Base-by-base conservation (phyloP, 2,888 invertebrate species). In the Melanostoma mellinum region DNA sequence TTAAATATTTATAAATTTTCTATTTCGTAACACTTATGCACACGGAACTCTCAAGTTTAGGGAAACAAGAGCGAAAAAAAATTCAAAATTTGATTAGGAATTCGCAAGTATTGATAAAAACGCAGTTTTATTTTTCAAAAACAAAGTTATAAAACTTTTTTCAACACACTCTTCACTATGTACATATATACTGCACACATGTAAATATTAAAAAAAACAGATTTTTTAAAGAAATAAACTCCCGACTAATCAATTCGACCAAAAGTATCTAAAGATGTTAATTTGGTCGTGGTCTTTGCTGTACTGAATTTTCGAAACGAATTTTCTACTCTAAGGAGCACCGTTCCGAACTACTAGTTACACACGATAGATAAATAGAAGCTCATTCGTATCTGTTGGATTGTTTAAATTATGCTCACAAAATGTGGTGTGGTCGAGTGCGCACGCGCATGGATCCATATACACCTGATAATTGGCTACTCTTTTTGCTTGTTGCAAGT, bases 211-310 rank as follows among this genome's bases (percentile, higher is more conserved):
- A 50, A 60, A 60, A 69, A 58, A 56, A 20, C 44, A 32, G 52
- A 46, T 44, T 56, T 48, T 68, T 79, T 71, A 20, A 20, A 20
- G 20, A 20, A 20, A 20, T 20, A 20, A 20, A 20, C 20, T 63
- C 36, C 72, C 53, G 69, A 30, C 32, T 46, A 8, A 4, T 3
- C 46, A 46, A 48, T 35, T n/a, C 38, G 56, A 72, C 53, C 73
- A 65, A 69, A 63, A 32, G 8, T 56, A 60, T 35, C 50, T 50
- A 44, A 65, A 78, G 81, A 86, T 86, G 86, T 86, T 78, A 85
- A 76, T 84, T 85, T 79, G 81, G 61, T 77, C 86, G 86, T 85
- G 85, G 86, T 86, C 86, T 85, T 81, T 82, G 87, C 86, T 87
- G 86, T 86, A 87, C 87, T 87, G 85, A 87, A 86, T 73, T 77